phyloP scores from a whole-genome alignment of 1,140 invertebrate species.

The Apis florea region DNA sequence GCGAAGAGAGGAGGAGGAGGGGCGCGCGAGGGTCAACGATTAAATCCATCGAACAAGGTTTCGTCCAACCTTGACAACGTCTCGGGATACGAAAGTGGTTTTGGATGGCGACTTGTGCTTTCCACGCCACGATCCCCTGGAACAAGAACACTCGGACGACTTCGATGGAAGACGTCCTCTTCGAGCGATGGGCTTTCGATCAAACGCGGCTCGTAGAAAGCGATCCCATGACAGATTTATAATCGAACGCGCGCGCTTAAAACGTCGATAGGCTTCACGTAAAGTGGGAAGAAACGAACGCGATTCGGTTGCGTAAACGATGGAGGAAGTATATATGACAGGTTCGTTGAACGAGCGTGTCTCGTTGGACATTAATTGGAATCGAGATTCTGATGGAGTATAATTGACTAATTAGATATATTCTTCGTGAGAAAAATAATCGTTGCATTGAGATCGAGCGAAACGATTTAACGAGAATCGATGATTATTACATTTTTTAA shows the following conservation, averaged over 20 bases:
- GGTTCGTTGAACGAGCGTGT: neutral
- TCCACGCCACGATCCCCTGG: conserved; percentile 5
- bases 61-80: conserved; percentile 1
- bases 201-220: conserved; percentile 28
- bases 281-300: conserved; percentile 5
- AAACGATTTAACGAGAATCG: neutral
- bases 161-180: neutral
- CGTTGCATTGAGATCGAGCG: neutral
- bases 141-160: conserved; percentile 23
- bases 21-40: neutral
- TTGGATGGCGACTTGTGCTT: conserved; percentile 33
- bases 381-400: neutral
- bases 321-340: neutral
- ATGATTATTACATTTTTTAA: neutral
- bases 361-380: neutral
- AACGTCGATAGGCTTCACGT: conserved; percentile 18
- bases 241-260: neutral
- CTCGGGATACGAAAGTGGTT: conserved; percentile 34
- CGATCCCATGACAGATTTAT: conserved; percentile 32
- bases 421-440: neutral
- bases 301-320: neutral
- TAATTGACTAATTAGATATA: neutral
- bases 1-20: neutral
- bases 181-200: neutral
- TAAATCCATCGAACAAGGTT: conserved; percentile 13